Conservation (phyloP, 2,113 vertebrate species). For the Egretta garzetta region DNA sequence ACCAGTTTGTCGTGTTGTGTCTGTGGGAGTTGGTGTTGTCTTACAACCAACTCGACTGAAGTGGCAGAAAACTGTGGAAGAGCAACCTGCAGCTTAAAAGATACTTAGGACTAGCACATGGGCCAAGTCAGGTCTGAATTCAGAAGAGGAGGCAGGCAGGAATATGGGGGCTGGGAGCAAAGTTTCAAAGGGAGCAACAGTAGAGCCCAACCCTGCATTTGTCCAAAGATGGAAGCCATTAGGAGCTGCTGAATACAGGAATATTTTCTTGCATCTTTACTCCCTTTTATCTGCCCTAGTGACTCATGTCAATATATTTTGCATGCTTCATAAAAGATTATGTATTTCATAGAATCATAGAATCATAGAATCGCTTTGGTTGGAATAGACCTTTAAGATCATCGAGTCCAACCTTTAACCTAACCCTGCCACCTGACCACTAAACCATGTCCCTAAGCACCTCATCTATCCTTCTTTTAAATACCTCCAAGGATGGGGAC, state of each 20-base stretch:
- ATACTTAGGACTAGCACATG: neutral
- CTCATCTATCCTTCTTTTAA: too few relatives aligned
- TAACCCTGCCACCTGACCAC: too few relatives aligned
- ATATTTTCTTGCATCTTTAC: neutral
- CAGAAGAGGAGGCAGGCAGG: neutral
- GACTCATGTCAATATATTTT: neutral
- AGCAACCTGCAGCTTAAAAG: neutral
- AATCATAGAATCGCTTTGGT: too few relatives aligned
- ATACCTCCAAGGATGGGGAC: too few relatives aligned
- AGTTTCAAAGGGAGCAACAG: neutral
- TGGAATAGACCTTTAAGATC: too few relatives aligned
- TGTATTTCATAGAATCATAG: too few relatives aligned
- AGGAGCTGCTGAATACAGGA: neutral
- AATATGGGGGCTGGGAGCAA: neutral
- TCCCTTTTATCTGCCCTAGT: neutral
- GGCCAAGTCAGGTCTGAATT: neutral
- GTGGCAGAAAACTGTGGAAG: neutral
- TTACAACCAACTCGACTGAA: neutral
- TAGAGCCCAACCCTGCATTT: neutral
- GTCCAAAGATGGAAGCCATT: neutral
- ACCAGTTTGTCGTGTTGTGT: neutral
- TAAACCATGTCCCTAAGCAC: too few relatives aligned
- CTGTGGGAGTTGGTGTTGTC: neutral
- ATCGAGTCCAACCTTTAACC: too few relatives aligned
- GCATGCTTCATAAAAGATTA: neutral